phyloP scores from a whole-genome alignment of 2,888 invertebrate genomes.

The Nipponacmea schrenckii region DNA sequence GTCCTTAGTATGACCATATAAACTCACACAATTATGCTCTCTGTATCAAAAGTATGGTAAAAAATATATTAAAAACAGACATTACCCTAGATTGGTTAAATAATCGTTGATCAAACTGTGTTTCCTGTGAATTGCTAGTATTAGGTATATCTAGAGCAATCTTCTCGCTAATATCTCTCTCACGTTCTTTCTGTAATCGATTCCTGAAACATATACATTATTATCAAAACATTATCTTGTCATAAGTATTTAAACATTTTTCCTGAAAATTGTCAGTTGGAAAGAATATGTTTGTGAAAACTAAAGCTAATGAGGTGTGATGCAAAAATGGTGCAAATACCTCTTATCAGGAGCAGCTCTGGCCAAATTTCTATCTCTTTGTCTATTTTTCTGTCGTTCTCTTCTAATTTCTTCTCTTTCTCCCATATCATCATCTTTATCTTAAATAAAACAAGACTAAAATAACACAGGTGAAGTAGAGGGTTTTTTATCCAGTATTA shows the following conservation, averaged over 20 bases:
- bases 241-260: no score
- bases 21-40: no score
- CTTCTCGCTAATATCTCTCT: slow-evolving; percentile 97
- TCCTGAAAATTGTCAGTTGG: background rate
- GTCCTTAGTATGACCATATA: no score
- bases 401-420: slow-evolving; percentile 75
- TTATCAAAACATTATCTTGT: background rate
- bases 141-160: slow-evolving; percentile 94
- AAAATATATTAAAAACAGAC: no score
- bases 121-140: slow-evolving; percentile 79
- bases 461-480: background rate
- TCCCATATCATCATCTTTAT: slow-evolving; percentile 77
- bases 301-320: background rate
- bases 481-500: no score
- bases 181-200: slow-evolving; percentile 77
- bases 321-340: slow-evolving; percentile 30
- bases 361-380: slow-evolving; percentile 90
- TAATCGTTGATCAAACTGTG: slow-evolving; percentile 88
- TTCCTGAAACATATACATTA: slow-evolving; percentile 71
- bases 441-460: slow-evolving; percentile 24
- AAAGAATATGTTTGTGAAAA: background rate
- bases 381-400: slow-evolving; percentile 90
- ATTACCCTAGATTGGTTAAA: slow-evolving; percentile 82
- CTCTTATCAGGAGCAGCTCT: slow-evolving; percentile 92
- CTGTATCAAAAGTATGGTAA: no score